phyloP scores from a whole-genome alignment of 1,140 invertebrate genomes.

The Bombus vancouverensis region DNA sequence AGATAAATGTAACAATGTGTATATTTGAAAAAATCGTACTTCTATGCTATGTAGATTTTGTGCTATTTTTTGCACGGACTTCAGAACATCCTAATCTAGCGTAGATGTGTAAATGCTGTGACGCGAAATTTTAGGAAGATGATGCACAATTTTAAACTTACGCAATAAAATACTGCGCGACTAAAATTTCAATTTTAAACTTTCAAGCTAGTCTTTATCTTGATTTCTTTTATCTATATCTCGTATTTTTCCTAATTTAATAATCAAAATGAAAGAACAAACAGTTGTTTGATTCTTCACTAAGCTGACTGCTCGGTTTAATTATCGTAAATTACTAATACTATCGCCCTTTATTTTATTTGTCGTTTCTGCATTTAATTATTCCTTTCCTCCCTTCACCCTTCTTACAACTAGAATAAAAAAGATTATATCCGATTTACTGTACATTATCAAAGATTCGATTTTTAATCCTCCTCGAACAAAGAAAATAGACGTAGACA shows the following conservation, averaged over 20 bases:
- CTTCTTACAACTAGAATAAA: not conserved
- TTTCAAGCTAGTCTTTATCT: no score
- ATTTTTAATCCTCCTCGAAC: not conserved
- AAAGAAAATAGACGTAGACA: no score
- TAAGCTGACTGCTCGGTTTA: not conserved
- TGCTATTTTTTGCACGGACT: not conserved
- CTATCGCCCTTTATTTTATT: not conserved
- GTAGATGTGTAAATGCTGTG: not conserved
- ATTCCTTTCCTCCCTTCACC: not conserved
- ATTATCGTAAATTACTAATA: not conserved
- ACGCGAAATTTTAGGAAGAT: not conserved
- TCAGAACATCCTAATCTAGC: not conserved
- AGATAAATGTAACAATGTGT: not conserved
- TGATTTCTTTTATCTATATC: no score
- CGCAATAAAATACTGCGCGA: no score
- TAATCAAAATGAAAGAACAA: no score
- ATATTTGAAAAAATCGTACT: not conserved
- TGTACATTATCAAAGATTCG: not conserved
- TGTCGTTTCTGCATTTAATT: not conserved
- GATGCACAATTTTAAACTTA: not conserved
- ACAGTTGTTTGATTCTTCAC: not conserved
- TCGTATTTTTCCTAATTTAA: no score
- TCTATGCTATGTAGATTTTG: not conserved
- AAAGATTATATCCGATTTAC: not conserved
- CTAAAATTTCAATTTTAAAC: no score